Evolutionary conservation across 1,140 invertebrate species (phyloP).

Genomic region (Cyclina sinensis): DNA sequence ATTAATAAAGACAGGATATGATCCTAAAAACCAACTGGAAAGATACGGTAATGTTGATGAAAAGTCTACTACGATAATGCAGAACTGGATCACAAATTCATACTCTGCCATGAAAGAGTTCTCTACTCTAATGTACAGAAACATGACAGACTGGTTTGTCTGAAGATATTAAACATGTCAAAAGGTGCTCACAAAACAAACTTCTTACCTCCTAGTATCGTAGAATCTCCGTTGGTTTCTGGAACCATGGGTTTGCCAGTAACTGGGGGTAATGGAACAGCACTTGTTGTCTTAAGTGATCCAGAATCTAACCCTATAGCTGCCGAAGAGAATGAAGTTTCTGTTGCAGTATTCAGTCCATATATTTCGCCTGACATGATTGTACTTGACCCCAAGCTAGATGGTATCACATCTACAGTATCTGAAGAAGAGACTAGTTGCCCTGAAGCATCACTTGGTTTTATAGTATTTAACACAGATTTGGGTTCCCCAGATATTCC

Average conservation of each 20-base stretch:
- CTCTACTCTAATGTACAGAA: no score
- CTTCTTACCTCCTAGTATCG: conserved; percentile 55
- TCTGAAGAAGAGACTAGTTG: not conserved
- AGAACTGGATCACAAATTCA: no score
- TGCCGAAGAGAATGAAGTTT: conserved; percentile 26
- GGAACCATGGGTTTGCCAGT: conserved; percentile 23
- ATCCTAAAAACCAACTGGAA: no score
- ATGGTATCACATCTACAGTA: not conserved
- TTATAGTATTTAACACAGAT: not conserved
- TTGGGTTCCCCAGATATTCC: not conserved
- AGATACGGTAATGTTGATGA: no score
- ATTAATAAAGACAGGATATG: no score
- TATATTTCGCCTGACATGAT: not conserved
- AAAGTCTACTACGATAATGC: no score
- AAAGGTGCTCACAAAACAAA: no score
- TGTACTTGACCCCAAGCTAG: not conserved
- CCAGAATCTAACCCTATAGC: not conserved
- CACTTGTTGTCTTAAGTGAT: not conserved
- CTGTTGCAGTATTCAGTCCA: not conserved
- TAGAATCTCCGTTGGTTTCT: conserved; percentile 25
- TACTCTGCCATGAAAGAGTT: no score
- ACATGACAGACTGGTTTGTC: no score
- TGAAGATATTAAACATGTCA: no score
- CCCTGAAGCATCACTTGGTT: not conserved
- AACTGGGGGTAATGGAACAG: conserved; percentile 20